Conservation (phyloP, 1,140 invertebrate species). For the Bicyclus anynana region DNA sequence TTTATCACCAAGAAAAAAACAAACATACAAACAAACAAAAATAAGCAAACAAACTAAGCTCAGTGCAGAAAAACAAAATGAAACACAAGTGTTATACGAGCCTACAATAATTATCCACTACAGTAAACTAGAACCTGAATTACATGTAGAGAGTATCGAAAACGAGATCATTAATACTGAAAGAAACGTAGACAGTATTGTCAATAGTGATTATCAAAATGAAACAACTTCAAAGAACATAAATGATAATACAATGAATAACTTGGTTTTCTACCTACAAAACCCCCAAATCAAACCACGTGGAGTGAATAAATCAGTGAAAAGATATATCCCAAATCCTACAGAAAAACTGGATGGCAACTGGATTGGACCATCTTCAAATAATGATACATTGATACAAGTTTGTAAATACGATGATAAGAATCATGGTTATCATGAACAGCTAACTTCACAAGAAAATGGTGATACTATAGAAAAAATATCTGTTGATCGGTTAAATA, state of each 20-base stretch:
- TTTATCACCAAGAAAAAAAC: slow-evolving; percentile 11
- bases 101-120: not conserved
- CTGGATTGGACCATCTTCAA: slow-evolving; percentile 26
- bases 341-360: slow-evolving; percentile 37
- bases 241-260: not conserved
- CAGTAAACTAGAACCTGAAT: not conserved
- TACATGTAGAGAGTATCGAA: not conserved
- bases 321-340: slow-evolving; percentile 24
- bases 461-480: not conserved
- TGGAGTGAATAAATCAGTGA: slow-evolving; percentile 3
- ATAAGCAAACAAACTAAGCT: not conserved
- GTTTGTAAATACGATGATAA: slow-evolving; percentile 23
- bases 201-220: not conserved
- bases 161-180: not conserved
- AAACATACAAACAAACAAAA: slow-evolving; percentile 2
- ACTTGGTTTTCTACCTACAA: not conserved
- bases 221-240: not conserved
- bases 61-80: not conserved
- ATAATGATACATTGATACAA: slow-evolving; percentile 12
- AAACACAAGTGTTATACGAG: not conserved
- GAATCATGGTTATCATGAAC: slow-evolving; percentile 6
- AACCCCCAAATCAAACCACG: slow-evolving; percentile 24
- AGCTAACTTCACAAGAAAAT: not conserved
- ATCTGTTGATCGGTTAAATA: slow-evolving; percentile 21
- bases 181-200: slow-evolving; percentile 3